Evolutionary conservation across 2,888 invertebrate genomes (phyloP), one percentile per base, ranked within the genome.

Genomic region (Hydraecia micacea): DNA sequence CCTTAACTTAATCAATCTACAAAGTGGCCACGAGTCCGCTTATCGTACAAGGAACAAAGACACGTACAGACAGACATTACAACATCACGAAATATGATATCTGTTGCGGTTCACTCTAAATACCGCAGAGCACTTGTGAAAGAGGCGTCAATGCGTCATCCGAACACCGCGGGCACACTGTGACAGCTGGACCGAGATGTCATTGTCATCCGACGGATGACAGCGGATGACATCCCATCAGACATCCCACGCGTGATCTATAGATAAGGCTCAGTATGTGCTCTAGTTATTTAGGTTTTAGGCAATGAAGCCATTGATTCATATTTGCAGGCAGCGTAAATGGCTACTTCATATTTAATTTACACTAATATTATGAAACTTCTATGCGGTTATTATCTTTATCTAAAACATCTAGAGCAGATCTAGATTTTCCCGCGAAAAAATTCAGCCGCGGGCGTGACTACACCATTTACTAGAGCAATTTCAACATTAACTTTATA

Each of bases 181-280:
- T 83, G 87, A 83, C 84, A 86, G 69, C 78, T 81, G 79, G 77
- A 73, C 82, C 84, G 69, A 63, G 80, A 81, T 85, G 85, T 88
- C 81, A 87, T 82, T 84, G 87, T 79, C 86, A 85, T 88, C 52
- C 66, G 72, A 39, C 15, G 68, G 81, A 86, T 93, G 94, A 93
- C 94, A 93, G 89, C 78, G 90, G 87, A 89, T 93, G 94, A 93
- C 94, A 93, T 91, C 90, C 84, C 73, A 89, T 88, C 86, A 87
- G 90, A 91, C 86, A 84, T 84, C 91, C 90, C 89, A 89, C 88
- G 88, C 92, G 90, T 91, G 93, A 95, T 93, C 90, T 86, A 86
- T 86, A 93, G 95, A 95, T 95, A 93, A 91, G 84, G 90, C 89
- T 91, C 90, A 91, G 80, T 60, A 82, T 85, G 81, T 88, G 88